Evolutionary conservation across 1,140 invertebrate genomes (phyloP), one percentile per base, ranked within the genome.

Genomic region (Anoplophora glabripennis): DNA sequence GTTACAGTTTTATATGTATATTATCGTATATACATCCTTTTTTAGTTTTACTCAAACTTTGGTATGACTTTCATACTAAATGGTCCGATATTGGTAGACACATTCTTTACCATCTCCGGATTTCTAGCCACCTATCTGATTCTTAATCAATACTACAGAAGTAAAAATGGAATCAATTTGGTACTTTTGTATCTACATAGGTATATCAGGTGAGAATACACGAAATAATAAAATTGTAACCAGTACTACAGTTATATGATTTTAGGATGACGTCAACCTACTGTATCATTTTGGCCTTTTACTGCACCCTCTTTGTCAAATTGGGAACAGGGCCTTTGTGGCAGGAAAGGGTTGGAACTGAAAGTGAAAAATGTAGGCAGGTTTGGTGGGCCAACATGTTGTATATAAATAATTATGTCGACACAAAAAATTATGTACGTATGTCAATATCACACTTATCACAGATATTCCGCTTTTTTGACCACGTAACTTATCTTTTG

Each of bases 381-480:
- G 86, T 85, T 37, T 93, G 91, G 92, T 94, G 92, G 92, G 80
- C 85, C 0, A 92, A 92, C 70, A 75, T 93, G 12, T 75, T 93
- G 0, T 92, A 91, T 70, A 80, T 93, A n/a, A 92, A 93, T 71
- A 94, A 93, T 73, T 88, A 93, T 56, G 79, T 90, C 3, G 77
- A 84, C 37, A 83, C 81, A 5, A 82, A 88, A 60, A 75, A 84
- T 67, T 69, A 86, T 71, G 87, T 89, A 75, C 81, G 66, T 61
- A 12, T 7, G 0, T 51, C 0, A 10, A 14, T 15, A 33, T 10
- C n/a, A n/a, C n/a, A n/a, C n/a, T n/a, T n/a, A n/a, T n/a, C n/a
- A n/a, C n/a, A n/a, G n/a, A n/a, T n/a, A n/a, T n/a, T 46, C 44
- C 10, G 36, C 8, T 37, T 37, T 37, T 37, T 37, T 37, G 12